phyloP scores from a whole-genome alignment of 2,888 invertebrate genomes.

The Keiferia lycopersicella region DNA sequence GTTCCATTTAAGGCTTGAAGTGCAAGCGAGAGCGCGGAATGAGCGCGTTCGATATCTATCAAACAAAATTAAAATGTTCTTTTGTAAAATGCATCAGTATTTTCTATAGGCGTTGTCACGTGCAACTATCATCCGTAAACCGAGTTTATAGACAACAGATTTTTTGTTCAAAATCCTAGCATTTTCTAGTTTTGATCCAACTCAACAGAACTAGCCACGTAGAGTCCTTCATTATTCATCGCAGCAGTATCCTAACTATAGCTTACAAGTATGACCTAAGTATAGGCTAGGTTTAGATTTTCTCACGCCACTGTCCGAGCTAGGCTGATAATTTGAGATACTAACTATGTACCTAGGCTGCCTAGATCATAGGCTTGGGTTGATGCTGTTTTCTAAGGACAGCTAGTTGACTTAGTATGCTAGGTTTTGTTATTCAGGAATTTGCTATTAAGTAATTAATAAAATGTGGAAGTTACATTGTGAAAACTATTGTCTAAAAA shows the following conservation, averaged over 20 bases:
- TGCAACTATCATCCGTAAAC: too few species aligned
- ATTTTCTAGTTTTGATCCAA: not conserved
- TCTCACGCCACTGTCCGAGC: constrained; percentile 17
- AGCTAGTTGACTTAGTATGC: not conserved
- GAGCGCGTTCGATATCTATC: too few species aligned
- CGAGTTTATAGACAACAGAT: too few species aligned
- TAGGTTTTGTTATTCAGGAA: not conserved
- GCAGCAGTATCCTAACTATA: constrained; percentile 8
- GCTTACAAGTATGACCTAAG: constrained; percentile 5
- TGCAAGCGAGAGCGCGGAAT: too few species aligned
- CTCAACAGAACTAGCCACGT: not conserved
- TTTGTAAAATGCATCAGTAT: too few species aligned
- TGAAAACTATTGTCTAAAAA: too few species aligned
- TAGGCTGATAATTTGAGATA: constrained; percentile 8
- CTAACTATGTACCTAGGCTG: constrained; percentile 9
- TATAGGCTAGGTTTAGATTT: constrained; percentile 13
- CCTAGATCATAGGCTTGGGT: constrained; percentile 13
- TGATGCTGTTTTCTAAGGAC: not conserved
- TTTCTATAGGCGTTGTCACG: too few species aligned
- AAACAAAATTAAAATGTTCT: too few species aligned
- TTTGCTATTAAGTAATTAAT: too few species aligned
- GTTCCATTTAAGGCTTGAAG: too few species aligned
- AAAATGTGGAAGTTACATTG: too few species aligned
- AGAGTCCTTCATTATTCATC: not conserved
- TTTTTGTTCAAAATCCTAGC: too few species aligned